Percentiles rank a stretch among this genome's conserved stretches.
Conservation (phyloP, 1,140 invertebrate species). For the Danaus plexippus region DNA sequence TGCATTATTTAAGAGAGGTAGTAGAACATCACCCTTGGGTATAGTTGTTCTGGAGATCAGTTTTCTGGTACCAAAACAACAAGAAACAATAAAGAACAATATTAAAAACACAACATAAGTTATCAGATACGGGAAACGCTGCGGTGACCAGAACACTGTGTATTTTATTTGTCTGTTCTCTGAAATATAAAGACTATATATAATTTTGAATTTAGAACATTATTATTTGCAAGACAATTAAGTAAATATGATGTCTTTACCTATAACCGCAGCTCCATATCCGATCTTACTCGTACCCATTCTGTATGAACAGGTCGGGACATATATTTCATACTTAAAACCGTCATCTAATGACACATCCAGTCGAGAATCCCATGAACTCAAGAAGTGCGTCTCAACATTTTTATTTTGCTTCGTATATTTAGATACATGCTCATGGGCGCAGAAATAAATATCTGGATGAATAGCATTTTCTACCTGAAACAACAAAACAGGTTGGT, state of each 20-base stretch:
- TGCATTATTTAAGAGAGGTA: constrained; percentile 25
- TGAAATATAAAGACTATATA: constrained; percentile 31
- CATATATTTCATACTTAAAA: constrained; percentile 85
- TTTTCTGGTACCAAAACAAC: constrained; percentile 28
- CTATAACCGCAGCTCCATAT: constrained; percentile 85
- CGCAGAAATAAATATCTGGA: constrained; percentile 88
- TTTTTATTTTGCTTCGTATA: constrained; percentile 46
- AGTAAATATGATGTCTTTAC: constrained; percentile 69
- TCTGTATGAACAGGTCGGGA: constrained; percentile 94
- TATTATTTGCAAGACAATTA: no score
- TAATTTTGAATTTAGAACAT: no score
- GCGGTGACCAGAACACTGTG: constrained; percentile 63
- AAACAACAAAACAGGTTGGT: not conserved
- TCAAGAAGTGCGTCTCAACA: constrained; percentile 40
- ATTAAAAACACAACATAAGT: constrained; percentile 39
- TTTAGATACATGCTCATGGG: constrained; percentile 80
- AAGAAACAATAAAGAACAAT: constrained; percentile 26
- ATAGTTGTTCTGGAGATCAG: constrained; percentile 16
- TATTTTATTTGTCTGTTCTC: constrained; percentile 48
- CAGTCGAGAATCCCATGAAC: constrained; percentile 43
- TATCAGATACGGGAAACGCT: constrained; percentile 52
- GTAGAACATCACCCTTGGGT: constrained; percentile 23
- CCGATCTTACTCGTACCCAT: constrained; percentile 91
- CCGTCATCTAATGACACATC: constrained; percentile 54
- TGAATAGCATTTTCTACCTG: constrained; percentile 77